Base-by-base conservation (phyloP, 2,113 vertebrate species). In the Toxotes chatareus region DNA sequence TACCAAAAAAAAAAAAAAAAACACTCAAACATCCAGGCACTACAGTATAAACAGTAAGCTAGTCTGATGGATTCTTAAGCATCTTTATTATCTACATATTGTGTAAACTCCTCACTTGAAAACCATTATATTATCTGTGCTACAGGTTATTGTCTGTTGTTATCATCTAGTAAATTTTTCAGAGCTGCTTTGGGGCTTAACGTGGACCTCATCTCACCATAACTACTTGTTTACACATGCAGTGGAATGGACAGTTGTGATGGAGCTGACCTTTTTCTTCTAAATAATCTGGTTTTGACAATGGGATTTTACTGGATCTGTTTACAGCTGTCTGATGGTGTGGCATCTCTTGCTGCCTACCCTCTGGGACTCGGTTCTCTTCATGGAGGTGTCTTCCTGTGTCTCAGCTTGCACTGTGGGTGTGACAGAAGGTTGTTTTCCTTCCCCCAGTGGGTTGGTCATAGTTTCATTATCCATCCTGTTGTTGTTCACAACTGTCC, bases 381-480 rank as follows among this genome's bases (percentile, higher is more conserved):
- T 68, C 76, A 66, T 59, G 27, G 36, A 57, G 82, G 65, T 44
- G 34, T 78, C 79, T 53, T 86, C 55, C 76, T 80, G 79, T 0
- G 31, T 57, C 79, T 85, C 65, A 85, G 73, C 68, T 68, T 78
- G 73, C 66, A 49, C 51, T 73, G 38, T 16, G 44, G 76, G 72
- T 75, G 44, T 79, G 76, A 78, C 79, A 76, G 79, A 61, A 81
- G 63, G 65, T 63, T 59, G 69, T 38, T 57, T 81, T 76, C 64
- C 79, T 72, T 85, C 49, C 66, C 82, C 70, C 11, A 9, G 40
- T 76, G 76, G 19, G 40, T 51, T 71, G 40, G 76, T 76, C 74
- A 74, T 79, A 60, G 77, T 76, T 79, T 67, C 71, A 74, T 79
- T 53, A 89, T 89, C 76, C 77, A 79, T 82, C 60, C 53, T 78